These are phyloP conservation scores for Prenolepis imparis DNA, from an alignment of 2,888 invertebrate species.

Conservation along the genomic window DNA sequence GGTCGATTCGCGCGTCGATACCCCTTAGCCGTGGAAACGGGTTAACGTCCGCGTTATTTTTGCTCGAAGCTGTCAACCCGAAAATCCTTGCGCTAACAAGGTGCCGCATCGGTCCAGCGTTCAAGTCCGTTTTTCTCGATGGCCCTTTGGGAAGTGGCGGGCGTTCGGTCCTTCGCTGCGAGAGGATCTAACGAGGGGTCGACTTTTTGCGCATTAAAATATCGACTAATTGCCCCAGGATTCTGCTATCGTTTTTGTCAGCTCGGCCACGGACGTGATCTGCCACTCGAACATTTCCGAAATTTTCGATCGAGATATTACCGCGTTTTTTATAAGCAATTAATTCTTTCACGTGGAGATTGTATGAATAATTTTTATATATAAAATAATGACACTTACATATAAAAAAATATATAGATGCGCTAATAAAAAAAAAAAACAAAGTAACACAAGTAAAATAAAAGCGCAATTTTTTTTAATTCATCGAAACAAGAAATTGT, in stretches of 20 bases:
- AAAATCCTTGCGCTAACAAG: conserved; percentile 85
- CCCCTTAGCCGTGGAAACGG: conserved; percentile 67
- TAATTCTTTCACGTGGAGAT: neutral
- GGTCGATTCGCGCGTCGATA: conserved; percentile 32
- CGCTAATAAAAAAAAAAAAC: neutral
- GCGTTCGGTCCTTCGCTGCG: conserved; percentile 70
- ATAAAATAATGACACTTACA: neutral
- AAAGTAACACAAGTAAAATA: neutral
- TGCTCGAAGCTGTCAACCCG: conserved; percentile 82
- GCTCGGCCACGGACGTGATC: conserved; percentile 64
- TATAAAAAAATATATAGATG: too few species aligned
- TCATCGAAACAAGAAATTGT: neutral
- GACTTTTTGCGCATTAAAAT: conserved; percentile 86
- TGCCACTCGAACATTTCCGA: conserved; percentile 66
- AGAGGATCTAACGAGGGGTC: conserved; percentile 82
- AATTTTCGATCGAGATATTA: conserved; percentile 39
- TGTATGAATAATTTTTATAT: neutral
- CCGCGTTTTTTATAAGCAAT: conserved; percentile 7
- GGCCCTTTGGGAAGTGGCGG: conserved; percentile 75
- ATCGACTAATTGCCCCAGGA: conserved; percentile 86
- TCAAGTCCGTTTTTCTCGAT: conserved; percentile 81
- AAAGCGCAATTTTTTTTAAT: neutral
- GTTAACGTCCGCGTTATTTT: conserved; percentile 85
- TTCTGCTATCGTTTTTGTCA: conserved; percentile 82
- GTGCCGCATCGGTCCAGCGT: conserved; percentile 83